phyloP scores from a whole-genome alignment of 1,140 invertebrate species.

The Pseudobourletiella spinata region DNA sequence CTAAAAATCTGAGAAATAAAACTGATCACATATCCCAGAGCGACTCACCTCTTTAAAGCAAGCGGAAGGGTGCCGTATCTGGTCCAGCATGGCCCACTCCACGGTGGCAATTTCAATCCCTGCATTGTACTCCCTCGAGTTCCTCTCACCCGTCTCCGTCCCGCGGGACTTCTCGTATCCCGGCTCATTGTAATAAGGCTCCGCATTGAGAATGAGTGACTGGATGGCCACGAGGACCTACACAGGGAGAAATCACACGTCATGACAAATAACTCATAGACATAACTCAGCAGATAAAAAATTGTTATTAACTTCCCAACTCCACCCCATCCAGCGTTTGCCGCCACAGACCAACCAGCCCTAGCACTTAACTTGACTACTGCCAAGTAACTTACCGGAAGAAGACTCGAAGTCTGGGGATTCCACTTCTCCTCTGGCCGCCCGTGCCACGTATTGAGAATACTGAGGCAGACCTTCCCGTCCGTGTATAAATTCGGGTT shows the following conservation, averaged over 20 bases:
- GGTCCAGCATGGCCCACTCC: slow-evolving; percentile 92
- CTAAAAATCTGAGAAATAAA: not conserved
- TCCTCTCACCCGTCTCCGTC: slow-evolving; percentile 75
- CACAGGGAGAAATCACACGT: too few species aligned
- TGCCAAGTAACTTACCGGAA: slow-evolving; percentile 65
- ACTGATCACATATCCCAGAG: too few species aligned
- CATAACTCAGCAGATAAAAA: too few species aligned
- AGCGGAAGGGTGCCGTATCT: slow-evolving; percentile 78
- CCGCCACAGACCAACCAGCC: too few species aligned
- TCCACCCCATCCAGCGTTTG: too few species aligned
- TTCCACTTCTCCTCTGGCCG: slow-evolving; percentile 99
- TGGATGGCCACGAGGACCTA: slow-evolving; percentile 93
- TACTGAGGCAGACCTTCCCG: slow-evolving; percentile 91
- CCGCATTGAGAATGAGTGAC: slow-evolving; percentile 85
- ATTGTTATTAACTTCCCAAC: too few species aligned
- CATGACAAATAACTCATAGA: too few species aligned
- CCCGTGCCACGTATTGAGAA: slow-evolving; percentile 96
- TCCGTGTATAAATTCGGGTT: slow-evolving; percentile 97
- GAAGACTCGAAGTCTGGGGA: slow-evolving; percentile 88
- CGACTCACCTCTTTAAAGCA: slow-evolving; percentile 84
- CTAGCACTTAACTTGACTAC: too few species aligned
- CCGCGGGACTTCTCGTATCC: slow-evolving; percentile 88
- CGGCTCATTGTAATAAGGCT: slow-evolving; percentile 98
- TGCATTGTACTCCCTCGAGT: slow-evolving; percentile 86
- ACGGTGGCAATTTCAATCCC: slow-evolving; percentile 88